These are phyloP conservation scores for Pseudachorutes palmiensis DNA, from an alignment of 1,140 invertebrate species.

Conservation along the genomic window DNA sequence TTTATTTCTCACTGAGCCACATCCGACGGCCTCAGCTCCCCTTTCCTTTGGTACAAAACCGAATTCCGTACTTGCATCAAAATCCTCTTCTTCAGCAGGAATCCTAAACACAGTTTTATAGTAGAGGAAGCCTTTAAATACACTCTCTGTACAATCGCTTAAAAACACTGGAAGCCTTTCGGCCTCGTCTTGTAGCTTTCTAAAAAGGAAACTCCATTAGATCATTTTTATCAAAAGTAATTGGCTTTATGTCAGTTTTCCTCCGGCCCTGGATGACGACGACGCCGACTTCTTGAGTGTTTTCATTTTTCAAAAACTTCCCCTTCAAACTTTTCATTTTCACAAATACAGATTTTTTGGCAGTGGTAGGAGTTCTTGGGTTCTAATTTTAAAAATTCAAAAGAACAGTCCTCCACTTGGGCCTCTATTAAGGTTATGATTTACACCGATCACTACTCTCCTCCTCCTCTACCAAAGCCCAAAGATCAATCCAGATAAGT, in stretches of 20 bases:
- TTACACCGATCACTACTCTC: conserved; percentile 8
- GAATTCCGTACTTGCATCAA: background rate
- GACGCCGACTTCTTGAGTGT: background rate
- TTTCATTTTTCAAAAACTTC: background rate
- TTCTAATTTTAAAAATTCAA: conserved; percentile 8
- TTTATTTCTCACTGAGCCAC: conserved; percentile 19
- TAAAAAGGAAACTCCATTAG: conserved; percentile 19
- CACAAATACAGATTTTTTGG: background rate
- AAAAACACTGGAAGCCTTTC: too few species aligned
- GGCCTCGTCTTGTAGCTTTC: background rate
- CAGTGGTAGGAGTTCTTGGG: background rate
- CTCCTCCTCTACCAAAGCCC: too few species aligned
- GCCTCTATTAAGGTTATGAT: background rate
- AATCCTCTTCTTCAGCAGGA: background rate
- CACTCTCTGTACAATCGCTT: conserved; percentile 10
- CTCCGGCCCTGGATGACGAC: conserved; percentile 5
- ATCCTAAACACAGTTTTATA: background rate
- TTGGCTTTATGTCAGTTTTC: conserved; percentile 32
- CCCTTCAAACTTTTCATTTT: conserved; percentile 17
- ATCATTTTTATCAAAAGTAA: conserved; percentile 34
- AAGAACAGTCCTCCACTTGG: background rate
- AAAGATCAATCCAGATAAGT: conserved; percentile 3
- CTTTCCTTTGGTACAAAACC: too few species aligned
- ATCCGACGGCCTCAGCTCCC: background rate
- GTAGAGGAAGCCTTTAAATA: background rate